Evolutionary conservation across 2,797 vertebrate genomes (phyloP), one percentile per base, ranked within the genome.

Genomic region (Arctocebus calabarensis): DNA sequence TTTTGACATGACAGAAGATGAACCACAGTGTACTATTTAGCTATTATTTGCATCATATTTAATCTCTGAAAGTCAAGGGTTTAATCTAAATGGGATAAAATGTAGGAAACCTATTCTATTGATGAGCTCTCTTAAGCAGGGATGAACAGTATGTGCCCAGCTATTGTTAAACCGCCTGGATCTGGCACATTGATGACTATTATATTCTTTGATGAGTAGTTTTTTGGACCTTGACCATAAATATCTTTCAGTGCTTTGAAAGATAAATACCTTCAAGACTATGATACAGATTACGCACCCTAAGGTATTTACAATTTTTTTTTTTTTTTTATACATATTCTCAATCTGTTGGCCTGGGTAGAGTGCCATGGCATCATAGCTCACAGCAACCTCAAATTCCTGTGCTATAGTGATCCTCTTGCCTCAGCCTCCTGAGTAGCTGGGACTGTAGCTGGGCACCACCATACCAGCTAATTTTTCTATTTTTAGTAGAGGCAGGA

Each of bases 241-340:
- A 74, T 93, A 70, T 91, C 57, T 93, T 87, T 94, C 55, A 83
- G 93, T 94, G 40, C 25, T 85, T 84, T 85, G 68, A 87, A 91
- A 91, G 62, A 85, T 79, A 90, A 88, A 87, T 86, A 84, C 16
- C 16, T 88, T 89, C 82, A 96, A 91, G 20, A 61, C 61, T 89
- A 43, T 91, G 48, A 40, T 59, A 90, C 13, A 70, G 59, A 66
- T 40, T 71, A 91, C 6, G 94, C 2, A 90, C 55, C 40, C 17
- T 83, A 57, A 66, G 11, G 32, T 48, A 84, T 85, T 90, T 71
- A 92, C n/a, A 17, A 48, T 4, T 52, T 52, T 52, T 52, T 52
- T 52, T 52, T 48, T 48, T 48, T 14, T 48, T 48, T 13, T 13
- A 48, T 13, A 48, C 48, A 48, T 3, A 48, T 13, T 14, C 48